Evolutionary conservation across 2,888 invertebrate species (phyloP), one percentile per base, ranked within the genome.

Genomic region (Mycogona germanica): DNA sequence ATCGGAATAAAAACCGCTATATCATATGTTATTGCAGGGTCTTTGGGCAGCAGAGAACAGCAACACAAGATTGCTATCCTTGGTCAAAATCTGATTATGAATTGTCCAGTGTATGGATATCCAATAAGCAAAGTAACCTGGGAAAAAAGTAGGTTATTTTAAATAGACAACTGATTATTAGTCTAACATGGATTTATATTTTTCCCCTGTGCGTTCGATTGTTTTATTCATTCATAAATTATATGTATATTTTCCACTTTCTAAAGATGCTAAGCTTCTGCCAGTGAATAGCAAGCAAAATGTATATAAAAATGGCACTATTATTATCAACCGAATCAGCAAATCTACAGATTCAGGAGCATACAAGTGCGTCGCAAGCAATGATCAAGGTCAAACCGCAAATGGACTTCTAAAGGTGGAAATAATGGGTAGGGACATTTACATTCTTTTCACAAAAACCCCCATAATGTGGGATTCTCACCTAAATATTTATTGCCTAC

Each of bases 331-430:
- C 14, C 19, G 37, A 1, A 14, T 50, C 6, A 30, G n/a, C 14
- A 54, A 50, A 30, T 25, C 26, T 9, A 23, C 42, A 1, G 54
- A 54, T 54, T 6, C 41, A n/a, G 54, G 54, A 17, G 47, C 32
- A 40, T 54, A 54, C n/a, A 30, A 49, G 12, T 54, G 54, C 26
- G 17, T 25, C 26, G 52, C 26, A 12, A 32, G 23, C 2, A 47
- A n/a, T 6, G 9, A 30, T 6, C 21, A 4, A 6, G 47, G 32
- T 9, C 19, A 30, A 19, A 32, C 23, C 14, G 26, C n/a, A 1
- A 35, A 47, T 21, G 47, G 47, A 47, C 29, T 21, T 25, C 7
- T 47, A 2, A 23, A 47, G n/a, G 47, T 47, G 6, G 32, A 30
- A 3, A 32, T 47, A 29, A 6, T 47, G 19, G 47, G 47, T 47